Percentiles rank a stretch among this genome's conserved stretches.
These are phyloP conservation scores for Coptodon rendalli DNA, from an alignment of 2,113 vertebrate genomes.

Conservation along the genomic window DNA sequence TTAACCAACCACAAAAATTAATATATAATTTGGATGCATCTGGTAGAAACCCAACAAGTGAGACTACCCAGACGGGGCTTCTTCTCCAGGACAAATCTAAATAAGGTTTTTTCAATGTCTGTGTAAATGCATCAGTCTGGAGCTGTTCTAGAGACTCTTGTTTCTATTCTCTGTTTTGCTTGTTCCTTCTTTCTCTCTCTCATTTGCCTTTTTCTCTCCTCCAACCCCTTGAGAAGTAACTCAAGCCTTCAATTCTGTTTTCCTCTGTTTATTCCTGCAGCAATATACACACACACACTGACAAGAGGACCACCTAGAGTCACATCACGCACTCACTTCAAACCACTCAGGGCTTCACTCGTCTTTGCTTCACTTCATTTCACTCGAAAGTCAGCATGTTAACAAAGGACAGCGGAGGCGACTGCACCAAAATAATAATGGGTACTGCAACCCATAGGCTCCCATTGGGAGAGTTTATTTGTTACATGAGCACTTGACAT, in stretches of 20 bases:
- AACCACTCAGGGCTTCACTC: slow-evolving; percentile 20
- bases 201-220: not conserved
- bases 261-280: not conserved
- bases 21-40: not conserved
- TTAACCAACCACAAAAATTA: not conserved
- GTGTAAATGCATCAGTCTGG: not conserved
- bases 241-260: not conserved
- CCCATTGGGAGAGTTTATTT: slow-evolving; percentile 23
- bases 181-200: not conserved
- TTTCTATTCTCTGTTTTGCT: not conserved
- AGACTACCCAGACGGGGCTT: not conserved
- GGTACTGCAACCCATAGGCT: not conserved
- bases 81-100: not conserved
- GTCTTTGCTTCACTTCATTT: slow-evolving; percentile 33
- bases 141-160: not conserved
- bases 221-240: not conserved
- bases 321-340: not conserved
- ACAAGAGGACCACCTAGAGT: not conserved
- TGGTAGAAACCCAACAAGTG: not conserved
- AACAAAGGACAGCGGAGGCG: not conserved
- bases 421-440: slow-evolving; percentile 29
- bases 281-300: not conserved
- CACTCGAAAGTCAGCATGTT: slow-evolving; percentile 31
- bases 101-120: not conserved
- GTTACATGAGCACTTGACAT: slow-evolving; percentile 47